Evolutionary conservation across 2,113 vertebrate genomes (phyloP), one percentile per base, ranked within the genome.

Genomic region (Aix galericulata): DNA sequence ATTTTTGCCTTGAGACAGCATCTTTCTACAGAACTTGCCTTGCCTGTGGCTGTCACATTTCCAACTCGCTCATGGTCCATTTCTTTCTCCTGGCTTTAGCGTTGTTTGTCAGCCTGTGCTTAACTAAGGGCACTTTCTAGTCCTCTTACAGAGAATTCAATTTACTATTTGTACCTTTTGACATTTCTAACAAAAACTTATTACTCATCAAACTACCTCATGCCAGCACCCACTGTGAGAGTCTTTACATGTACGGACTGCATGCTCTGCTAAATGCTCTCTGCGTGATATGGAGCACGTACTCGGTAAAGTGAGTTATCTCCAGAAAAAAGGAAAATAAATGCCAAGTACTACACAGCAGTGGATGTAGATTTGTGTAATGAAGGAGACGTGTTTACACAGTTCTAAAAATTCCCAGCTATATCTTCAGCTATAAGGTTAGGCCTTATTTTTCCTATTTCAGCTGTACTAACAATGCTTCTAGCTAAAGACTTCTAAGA

Each of bases 121-220:
- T 62, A 36, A 25, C 40, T 46, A 59, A 77, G 52, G 71, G 74
- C 78, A 58, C 69, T 85, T 50, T 32, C 38, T 7, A 72, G 59
- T 59, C 44, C 44, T 87, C 36, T 87, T 48, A 20, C 13, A 73
- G 58, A 82, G 50, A 79, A 85, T 88, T 83, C 64, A 73, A 79
- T 93, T 86, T 74, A 67, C 53, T 74, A 9, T 88, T 91, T 48
- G 26, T 93, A 64, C 46, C 82, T 88, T 94, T 84, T 60, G 73
- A 93, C 67, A 79, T 81, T 78, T 83, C 89, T 63, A 91, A 93
- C 55, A 44, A 78, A 88, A 93, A 48, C 55, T 79, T 82, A 86
- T 84, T 89, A 63, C n/a, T 79, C 82, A 76, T 46, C n/a, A 77
- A 26, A 72, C 25, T 95, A 66, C 78, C 48, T 81, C 18, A 11